These are phyloP conservation scores for Cariama cristata DNA, from an alignment of 2,113 vertebrate species.

Conservation along the genomic window DNA sequence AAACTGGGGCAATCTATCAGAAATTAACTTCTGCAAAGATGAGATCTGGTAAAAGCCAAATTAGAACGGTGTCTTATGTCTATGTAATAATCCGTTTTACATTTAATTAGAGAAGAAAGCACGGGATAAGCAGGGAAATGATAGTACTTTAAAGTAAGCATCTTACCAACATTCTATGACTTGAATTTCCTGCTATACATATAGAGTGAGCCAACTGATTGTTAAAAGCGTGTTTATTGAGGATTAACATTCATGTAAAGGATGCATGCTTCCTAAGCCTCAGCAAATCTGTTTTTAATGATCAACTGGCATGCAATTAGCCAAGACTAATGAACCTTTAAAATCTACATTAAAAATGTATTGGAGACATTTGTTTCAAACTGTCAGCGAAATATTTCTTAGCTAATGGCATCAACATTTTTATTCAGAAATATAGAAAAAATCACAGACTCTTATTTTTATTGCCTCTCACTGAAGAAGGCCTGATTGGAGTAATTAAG, in stretches of 20 bases:
- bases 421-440: conserved; percentile 12
- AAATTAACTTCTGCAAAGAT: neutral
- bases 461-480: neutral
- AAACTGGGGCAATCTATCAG: neutral
- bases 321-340: conserved; percentile 27
- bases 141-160: neutral
- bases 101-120: neutral
- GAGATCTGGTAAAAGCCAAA: neutral
- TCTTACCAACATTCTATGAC: neutral
- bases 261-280: conserved; percentile 14
- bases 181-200: neutral
- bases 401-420: conserved; percentile 20
- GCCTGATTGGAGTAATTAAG: neutral
- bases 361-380: conserved; percentile 24
- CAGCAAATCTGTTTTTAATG: conserved; percentile 34
- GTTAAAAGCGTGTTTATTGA: conserved; percentile 20
- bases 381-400: neutral
- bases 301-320: conserved; percentile 29
- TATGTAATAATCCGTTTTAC: neutral
- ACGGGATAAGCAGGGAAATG: neutral
- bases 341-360: conserved; percentile 5
- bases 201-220: neutral
- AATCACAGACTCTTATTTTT: neutral
- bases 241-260: conserved; percentile 15
- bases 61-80: neutral